These are phyloP conservation scores for Periophthalmus magnuspinnatus DNA, from an alignment of 2,797 vertebrate genomes.

Conservation along the genomic window DNA sequence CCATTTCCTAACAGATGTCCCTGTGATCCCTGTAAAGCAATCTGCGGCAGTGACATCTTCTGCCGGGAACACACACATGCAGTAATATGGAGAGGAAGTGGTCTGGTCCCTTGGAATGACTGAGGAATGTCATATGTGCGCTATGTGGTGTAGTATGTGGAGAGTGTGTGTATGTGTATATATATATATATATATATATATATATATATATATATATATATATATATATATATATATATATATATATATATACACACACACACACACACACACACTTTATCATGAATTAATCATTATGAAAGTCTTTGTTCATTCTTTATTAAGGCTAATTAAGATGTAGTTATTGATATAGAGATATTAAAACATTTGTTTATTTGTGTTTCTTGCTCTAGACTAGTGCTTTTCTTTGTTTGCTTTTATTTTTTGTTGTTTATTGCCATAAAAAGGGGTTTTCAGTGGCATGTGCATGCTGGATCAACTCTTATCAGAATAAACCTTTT, in stretches of 20 bases:
- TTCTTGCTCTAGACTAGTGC: background rate
- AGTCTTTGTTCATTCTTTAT: too few species aligned
- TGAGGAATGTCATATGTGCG: conserved; percentile 36
- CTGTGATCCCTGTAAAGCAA: conserved; percentile 80
- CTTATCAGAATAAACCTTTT: conserved; percentile 32
- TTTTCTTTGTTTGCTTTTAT: background rate
- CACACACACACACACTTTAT: too few species aligned
- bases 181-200: too few species aligned
- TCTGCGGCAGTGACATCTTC: conserved; percentile 74
- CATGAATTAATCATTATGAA: too few species aligned
- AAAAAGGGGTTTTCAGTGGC: conserved; percentile 12
- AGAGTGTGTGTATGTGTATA: too few species aligned
- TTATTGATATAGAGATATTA: background rate
- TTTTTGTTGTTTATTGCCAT: background rate
- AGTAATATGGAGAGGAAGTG: conserved; percentile 60
- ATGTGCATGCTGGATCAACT: conserved; percentile 26
- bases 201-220: too few species aligned
- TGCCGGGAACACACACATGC: conserved; percentile 67
- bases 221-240: too few species aligned
- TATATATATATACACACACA: too few species aligned
- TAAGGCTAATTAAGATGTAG: too few species aligned
- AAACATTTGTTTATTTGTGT: conserved; percentile 10
- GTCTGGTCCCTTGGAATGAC: conserved; percentile 59
- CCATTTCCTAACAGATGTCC: conserved; percentile 81
- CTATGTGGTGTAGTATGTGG: background rate